Evolutionary conservation across 2,797 vertebrate species (phyloP).

Genomic region (Brachyalestes nurse): DNA sequence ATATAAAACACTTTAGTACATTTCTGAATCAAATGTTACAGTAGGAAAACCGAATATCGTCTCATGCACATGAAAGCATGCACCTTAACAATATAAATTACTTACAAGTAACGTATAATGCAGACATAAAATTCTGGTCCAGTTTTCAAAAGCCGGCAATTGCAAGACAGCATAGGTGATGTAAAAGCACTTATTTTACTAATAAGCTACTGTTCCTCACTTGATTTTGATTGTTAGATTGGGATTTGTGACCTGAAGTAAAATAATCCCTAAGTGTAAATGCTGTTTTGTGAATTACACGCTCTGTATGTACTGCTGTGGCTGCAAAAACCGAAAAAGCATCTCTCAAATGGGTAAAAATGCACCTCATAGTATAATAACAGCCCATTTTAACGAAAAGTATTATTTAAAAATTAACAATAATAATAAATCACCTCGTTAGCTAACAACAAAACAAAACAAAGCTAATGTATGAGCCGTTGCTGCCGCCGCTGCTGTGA

Average conservation of each 20-base stretch:
- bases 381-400: no score
- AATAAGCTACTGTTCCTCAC: not conserved
- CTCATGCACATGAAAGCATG: not conserved
- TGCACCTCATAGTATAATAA: no score
- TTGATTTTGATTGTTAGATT: no score
- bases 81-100: not conserved
- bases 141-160: not conserved
- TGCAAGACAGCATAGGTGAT: not conserved
- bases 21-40: not conserved
- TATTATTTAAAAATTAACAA: no score
- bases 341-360: no score
- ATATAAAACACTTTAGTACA: not conserved
- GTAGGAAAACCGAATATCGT: not conserved
- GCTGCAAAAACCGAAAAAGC: not conserved
- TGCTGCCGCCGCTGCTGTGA: constrained; percentile 6
- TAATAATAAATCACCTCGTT: not conserved
- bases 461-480: constrained; percentile 9
- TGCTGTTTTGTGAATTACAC: no score
- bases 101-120: not conserved
- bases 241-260: no score
- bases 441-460: constrained; percentile 25
- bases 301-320: no score
- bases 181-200: not conserved
- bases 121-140: not conserved
- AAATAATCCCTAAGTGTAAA: no score